Evolutionary conservation across 2,888 invertebrate species (phyloP), one percentile per base, ranked within the genome.

Genomic region (Lagria hirta): DNA sequence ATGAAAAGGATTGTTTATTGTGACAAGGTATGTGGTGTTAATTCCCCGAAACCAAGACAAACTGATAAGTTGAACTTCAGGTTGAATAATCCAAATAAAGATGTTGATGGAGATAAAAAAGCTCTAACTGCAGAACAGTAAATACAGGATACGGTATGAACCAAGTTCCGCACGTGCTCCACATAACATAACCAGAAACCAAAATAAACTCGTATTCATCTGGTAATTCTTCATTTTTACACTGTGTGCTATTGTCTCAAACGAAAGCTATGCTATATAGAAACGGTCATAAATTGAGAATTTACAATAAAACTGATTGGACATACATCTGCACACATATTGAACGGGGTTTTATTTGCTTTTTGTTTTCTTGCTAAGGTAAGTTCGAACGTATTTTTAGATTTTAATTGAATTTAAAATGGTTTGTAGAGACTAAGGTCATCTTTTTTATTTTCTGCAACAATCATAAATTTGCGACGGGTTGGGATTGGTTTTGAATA

Each of bases 121-220:
- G 15, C 29, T 20, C 24, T n/a, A n/a, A 29, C 36, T 32, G 22
- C 22, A 24, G 22, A 30, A 40, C 43, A 43, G 41, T 44, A 44
- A 49, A 49, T 44, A 42, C 41, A 41, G 49, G 35, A 36, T 41
- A 35, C 38, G 40, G 49, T 51, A 46, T 23, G 33, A 28, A 40
- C 36, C 24, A 33, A 17, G 46, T 44, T 33, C 33, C 36, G 48
- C 54, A 56, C 56, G 56, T 56, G 56, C 51, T 46, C 24, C 17
- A 46, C 45, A 46, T 33, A 46, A 43, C 37, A 45, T 52, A n/a
- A n/a, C n/a, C n/a, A n/a, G n/a, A 13, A 48, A 49, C 54, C 13
- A 56, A 54, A 56, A 56, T 56, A 56, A 54, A 54, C 52, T 24
- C 40, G 26, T 49, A 32, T 37, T 49, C 54, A 54, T 50, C 52